phyloP scores from a whole-genome alignment of 2,888 invertebrate species.

The Sepiola atlantica region DNA sequence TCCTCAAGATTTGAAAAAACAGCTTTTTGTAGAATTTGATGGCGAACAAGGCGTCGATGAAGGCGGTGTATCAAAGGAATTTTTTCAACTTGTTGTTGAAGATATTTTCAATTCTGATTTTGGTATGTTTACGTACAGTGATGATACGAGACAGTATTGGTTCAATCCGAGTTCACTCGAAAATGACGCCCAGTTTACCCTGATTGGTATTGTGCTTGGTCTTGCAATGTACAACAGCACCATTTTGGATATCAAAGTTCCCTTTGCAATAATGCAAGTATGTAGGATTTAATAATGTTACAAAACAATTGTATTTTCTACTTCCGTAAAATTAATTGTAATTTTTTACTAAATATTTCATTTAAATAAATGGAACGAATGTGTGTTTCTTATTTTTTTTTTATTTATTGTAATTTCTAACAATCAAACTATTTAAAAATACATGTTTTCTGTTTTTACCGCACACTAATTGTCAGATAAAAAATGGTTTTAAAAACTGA shows the following conservation, averaged over 20 bases:
- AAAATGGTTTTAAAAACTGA: too few relatives aligned
- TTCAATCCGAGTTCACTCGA: conserved; percentile 96
- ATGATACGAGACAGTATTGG: conserved; percentile 81
- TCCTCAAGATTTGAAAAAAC: conserved; percentile 93
- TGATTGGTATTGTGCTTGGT: conserved; percentile 94
- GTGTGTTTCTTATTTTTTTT: too few relatives aligned
- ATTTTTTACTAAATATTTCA: too few relatives aligned
- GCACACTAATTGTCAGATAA: too few relatives aligned
- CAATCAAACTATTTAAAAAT: too few relatives aligned
- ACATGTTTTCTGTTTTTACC: too few relatives aligned
- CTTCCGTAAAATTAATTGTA: too few relatives aligned
- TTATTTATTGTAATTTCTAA: too few relatives aligned
- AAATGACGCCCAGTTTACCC: conserved; percentile 93
- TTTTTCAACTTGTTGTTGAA: conserved; percentile 91
- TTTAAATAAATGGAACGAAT: too few relatives aligned
- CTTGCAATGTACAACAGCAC: conserved; percentile 97
- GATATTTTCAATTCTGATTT: conserved; percentile 97
- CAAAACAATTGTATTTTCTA: too few relatives aligned
- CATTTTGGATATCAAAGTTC: conserved; percentile 91
- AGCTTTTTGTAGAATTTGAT: conserved; percentile 94
- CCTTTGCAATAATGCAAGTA: too few relatives aligned
- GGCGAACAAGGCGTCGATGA: conserved; percentile 97
- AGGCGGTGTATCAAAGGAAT: conserved; percentile 96
- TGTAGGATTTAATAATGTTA: too few relatives aligned
- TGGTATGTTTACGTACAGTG: conserved; percentile 81